phyloP scores from a whole-genome alignment of 2,113 vertebrate genomes.

The Clarias gariepinus region DNA sequence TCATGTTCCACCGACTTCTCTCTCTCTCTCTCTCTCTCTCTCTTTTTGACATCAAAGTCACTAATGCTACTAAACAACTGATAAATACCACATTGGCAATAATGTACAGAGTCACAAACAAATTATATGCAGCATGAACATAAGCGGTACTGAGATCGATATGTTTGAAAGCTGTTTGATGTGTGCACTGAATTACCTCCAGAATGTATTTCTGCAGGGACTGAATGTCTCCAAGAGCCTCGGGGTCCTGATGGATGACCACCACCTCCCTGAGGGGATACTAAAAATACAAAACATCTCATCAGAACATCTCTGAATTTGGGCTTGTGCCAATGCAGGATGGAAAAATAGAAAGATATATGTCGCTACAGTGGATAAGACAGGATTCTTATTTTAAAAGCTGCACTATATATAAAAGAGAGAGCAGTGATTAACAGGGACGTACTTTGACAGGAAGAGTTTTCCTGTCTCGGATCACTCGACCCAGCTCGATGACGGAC shows the following conservation, averaged over 20 bases:
- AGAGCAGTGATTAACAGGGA: background rate
- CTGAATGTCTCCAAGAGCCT: conserved; percentile 84
- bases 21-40: background rate
- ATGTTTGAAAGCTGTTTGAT: background rate
- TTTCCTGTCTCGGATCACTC: conserved; percentile 95
- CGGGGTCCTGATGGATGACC: conserved; percentile 90
- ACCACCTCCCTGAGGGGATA: conserved; percentile 96
- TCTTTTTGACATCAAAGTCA: background rate
- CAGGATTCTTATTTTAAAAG: background rate
- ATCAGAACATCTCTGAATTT: conserved; percentile 12
- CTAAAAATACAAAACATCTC: conserved; percentile 66
- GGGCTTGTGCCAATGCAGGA: background rate
- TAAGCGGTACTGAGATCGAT: background rate
- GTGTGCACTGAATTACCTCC: conserved; percentile 76
- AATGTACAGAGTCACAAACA: background rate
- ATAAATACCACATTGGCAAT: background rate
- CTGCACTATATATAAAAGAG: background rate
- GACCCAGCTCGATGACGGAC: conserved; percentile 94
- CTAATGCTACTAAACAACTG: background rate
- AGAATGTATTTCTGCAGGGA: conserved; percentile 93
- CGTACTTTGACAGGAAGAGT: conserved; percentile 93
- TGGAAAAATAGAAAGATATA: background rate
- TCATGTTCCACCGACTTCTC: background rate
- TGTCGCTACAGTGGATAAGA: background rate
- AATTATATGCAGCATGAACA: background rate